These are phyloP conservation scores for Gallinago nigripennis DNA, from an alignment of 2,797 vertebrate genomes.

Conservation along the genomic window DNA sequence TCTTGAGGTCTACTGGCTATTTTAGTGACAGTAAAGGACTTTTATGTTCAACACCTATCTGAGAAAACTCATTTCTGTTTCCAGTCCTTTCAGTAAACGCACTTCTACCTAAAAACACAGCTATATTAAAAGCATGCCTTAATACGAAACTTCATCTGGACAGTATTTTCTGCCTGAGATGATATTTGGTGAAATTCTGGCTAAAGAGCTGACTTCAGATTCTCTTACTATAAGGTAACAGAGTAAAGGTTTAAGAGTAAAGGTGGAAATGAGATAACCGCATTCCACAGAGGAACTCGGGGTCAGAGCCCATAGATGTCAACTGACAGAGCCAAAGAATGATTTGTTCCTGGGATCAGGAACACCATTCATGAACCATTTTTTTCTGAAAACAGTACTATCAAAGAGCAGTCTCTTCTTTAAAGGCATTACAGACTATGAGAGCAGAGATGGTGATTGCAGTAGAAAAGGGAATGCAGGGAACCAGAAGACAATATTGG, in stretches of 20 bases:
- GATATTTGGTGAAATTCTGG: background rate
- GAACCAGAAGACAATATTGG: background rate
- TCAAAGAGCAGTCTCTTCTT: background rate
- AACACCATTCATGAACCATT: background rate
- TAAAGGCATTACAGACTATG: background rate
- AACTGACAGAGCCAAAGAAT: background rate
- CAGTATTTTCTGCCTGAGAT: background rate
- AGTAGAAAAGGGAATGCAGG: background rate
- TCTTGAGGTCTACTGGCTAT: background rate
- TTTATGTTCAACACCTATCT: fast-evolving
- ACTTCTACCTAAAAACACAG: background rate
- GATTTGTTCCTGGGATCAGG: background rate
- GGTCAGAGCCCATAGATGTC: background rate
- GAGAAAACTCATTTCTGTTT: background rate
- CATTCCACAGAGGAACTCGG: background rate
- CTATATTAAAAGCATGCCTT: background rate
- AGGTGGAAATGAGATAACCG: background rate
- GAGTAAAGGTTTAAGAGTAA: background rate
- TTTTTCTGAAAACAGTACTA: background rate
- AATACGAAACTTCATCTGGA: background rate
- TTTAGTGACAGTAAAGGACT: background rate
- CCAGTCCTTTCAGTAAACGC: background rate
- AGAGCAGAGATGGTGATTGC: background rate
- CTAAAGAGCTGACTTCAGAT: background rate
- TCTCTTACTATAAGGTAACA: background rate